A percentile compares a stretch with the other conserved stretches of the same genome.
Evolutionary conservation across 2,888 invertebrate genomes (phyloP).

Genomic region (Troides helena): DNA sequence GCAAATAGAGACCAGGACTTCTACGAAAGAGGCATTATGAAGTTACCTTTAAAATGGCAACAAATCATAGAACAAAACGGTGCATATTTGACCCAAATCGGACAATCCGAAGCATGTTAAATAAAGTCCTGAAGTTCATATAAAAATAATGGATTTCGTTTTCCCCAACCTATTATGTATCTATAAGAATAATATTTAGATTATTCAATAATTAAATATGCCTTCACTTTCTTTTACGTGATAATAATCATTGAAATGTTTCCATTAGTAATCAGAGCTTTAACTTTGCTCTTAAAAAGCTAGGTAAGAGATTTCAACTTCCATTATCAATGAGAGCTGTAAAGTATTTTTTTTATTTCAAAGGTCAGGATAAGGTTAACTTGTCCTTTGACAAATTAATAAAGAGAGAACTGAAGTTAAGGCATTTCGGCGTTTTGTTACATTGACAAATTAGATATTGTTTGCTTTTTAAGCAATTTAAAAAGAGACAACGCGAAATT

Average conservation of each 20-base stretch:
- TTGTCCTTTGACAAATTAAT: constrained; percentile 15
- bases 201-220: no score
- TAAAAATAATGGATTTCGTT: no score
- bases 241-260: background rate
- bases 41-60: no score
- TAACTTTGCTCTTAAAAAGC: background rate
- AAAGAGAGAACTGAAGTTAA: constrained; percentile 1
- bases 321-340: background rate
- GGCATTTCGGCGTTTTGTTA: constrained; percentile 7
- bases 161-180: no score
- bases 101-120: no score
- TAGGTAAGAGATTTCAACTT: background rate
- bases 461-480: constrained; percentile 17
- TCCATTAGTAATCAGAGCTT: background rate
- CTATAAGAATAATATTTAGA: no score
- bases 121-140: no score
- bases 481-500: background rate
- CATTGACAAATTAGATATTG: constrained; percentile 19
- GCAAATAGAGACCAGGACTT: no score
- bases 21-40: no score
- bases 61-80: no score
- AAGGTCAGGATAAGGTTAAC: constrained; percentile 9
- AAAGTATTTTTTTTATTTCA: constrained; percentile 12
- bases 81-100: no score
- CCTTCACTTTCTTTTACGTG: background rate